Conservation (phyloP, 2,888 invertebrate species). For the Aspidiotus destructor region DNA sequence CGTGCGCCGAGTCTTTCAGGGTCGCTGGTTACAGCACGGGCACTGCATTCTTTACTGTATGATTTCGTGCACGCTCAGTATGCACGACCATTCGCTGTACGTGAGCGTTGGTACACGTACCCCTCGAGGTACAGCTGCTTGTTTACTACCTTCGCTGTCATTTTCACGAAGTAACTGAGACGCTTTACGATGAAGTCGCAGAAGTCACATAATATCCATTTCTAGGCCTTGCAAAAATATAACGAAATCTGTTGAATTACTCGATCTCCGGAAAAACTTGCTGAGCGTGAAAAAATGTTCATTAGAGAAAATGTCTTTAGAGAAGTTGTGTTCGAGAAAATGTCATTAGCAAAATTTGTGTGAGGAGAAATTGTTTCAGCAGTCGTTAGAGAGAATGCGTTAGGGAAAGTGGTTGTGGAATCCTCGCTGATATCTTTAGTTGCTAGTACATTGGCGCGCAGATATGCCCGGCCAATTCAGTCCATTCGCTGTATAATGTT, state of each 20-base stretch:
- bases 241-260: too few species aligned
- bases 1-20: too few species aligned
- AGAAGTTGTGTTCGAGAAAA: too few species aligned
- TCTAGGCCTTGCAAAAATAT: background rate
- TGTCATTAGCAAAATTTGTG: slow-evolving; percentile 7
- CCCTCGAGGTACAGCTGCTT: background rate
- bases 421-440: too few species aligned
- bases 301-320: background rate
- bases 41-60: background rate
- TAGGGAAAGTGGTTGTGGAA: too few species aligned
- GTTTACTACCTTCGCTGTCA: background rate
- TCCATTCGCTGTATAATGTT: too few species aligned
- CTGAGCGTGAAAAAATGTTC: background rate
- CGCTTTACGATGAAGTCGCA: background rate
- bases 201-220: background rate
- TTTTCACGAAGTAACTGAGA: background rate
- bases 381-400: too few species aligned
- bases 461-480: too few species aligned
- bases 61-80: background rate
- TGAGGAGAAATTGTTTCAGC: slow-evolving; percentile 1
- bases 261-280: background rate
- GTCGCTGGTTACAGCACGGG: background rate
- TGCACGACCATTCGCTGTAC: background rate
- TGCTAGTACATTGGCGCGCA: too few species aligned
- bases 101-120: background rate